A percentile compares a stretch with the other conserved stretches of the same genome.
Evolutionary conservation across 2,888 invertebrate genomes (phyloP).

Genomic region (Pelosia muscerda): DNA sequence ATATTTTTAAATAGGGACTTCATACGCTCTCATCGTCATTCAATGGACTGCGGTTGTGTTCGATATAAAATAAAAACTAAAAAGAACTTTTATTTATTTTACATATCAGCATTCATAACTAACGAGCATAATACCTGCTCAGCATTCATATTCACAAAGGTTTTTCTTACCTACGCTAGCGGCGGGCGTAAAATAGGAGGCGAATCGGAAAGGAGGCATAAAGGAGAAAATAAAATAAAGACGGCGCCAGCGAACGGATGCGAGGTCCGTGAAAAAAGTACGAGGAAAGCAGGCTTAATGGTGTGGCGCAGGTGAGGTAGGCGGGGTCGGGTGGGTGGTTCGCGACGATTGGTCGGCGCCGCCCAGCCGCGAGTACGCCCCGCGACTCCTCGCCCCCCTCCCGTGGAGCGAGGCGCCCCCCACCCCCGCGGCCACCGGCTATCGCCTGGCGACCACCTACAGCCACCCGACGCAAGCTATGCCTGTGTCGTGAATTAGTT

Average conservation of each 20-base stretch:
- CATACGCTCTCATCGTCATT: constrained; percentile 15
- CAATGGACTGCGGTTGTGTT: constrained; percentile 23
- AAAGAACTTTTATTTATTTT: constrained; percentile 82
- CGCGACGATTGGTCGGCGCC: constrained; percentile 83
- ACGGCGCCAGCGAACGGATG: constrained; percentile 84
- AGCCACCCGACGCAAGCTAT: constrained; percentile 83
- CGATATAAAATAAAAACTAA: constrained; percentile 45
- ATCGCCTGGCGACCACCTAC: constrained; percentile 82
- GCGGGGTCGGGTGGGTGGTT: constrained; percentile 81
- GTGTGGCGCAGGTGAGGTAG: constrained; percentile 85
- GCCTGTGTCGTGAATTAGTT: constrained; percentile 87
- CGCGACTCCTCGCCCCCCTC: constrained; percentile 58
- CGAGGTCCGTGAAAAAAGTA: constrained; percentile 86
- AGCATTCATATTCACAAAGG: constrained; percentile 86
- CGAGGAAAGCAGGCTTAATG: constrained; percentile 83
- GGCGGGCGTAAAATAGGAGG: constrained; percentile 85
- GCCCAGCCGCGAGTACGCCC: constrained; percentile 83
- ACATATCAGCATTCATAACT: constrained; percentile 82
- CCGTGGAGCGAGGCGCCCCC: constrained; percentile 50
- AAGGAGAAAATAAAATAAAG: constrained; percentile 87
- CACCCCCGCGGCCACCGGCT: constrained; percentile 79
- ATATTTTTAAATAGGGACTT: constrained; percentile 52
- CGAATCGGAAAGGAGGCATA: constrained; percentile 83
- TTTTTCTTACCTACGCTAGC: constrained; percentile 81
- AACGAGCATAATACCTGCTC: constrained; percentile 85